Evolutionary conservation across 2,797 vertebrate species (phyloP), one percentile per base, ranked within the genome.

Genomic region (Dipus sagitta): DNA sequence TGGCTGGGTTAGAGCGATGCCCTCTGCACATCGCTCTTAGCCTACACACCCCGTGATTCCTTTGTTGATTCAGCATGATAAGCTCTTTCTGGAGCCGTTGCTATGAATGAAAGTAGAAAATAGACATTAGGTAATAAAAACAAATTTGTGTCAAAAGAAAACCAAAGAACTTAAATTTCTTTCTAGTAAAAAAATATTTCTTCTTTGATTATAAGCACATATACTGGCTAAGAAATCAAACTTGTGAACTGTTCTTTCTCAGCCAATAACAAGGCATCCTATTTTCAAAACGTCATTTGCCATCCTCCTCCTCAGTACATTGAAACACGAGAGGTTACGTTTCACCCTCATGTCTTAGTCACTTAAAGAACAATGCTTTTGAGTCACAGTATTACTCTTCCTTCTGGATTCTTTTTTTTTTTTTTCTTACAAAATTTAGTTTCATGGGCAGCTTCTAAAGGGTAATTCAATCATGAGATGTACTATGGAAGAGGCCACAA

Each of bases 361-460:
- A 87, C 80, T 95, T 96, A 96, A 91, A 94, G 94, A 88, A 74
- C 71, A 88, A 91, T 93, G 85, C 74, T 95, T 97, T 95, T 80
- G 93, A 95, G 84, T 83, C 95, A 96, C 71, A 64, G 71, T 81
- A 86, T 95, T 96, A 89, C 47, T 88, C 28, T 81, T 87, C 74
- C 68, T 42, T 92, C 24, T 62, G 67, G 42, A 24, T 86, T 90
- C 38, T 47, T 47, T 47, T 93, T 78, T 34, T 95, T 47, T 96
- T 77, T 94, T 81, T 88, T 0, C 0, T 0, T 78, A 75, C 26
- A 84, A 86, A 79, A 68, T 95, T 96, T 82, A 90, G 97, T 95
- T 97, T 96, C 94, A 81, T 82, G 21, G 79, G 88, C 47, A 88
- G 65, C 76, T 92, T 96, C 75, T 80, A 94, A 94, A 28, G 86